These are phyloP conservation scores for Dromococcyx pavoninus DNA, from an alignment of 2,797 vertebrate species.

Conservation along the genomic window DNA sequence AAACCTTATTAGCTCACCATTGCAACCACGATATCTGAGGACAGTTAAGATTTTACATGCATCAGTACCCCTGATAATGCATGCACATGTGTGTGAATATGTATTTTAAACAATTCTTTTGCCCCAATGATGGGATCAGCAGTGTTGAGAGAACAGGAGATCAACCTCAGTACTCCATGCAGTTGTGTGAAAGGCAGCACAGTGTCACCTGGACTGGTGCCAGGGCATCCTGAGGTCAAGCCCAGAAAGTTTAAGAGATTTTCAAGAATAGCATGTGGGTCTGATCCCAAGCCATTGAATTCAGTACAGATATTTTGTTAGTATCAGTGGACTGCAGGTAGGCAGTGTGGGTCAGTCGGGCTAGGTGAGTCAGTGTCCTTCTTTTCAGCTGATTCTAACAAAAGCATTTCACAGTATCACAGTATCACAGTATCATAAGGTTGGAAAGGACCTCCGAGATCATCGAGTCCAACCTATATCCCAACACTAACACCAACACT, in stretches of 20 bases:
- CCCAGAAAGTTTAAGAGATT: background rate
- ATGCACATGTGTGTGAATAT: rapidly evolving
- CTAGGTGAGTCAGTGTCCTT: background rate
- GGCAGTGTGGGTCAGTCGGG: background rate
- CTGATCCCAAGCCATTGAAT: background rate
- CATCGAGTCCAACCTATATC: too few species aligned
- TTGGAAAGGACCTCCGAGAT: too few species aligned
- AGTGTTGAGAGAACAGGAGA: background rate
- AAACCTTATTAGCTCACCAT: background rate
- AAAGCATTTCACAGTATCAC: too few species aligned
- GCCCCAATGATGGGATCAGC: background rate
- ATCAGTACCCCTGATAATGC: background rate
- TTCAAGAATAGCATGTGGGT: background rate
- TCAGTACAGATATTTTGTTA: background rate
- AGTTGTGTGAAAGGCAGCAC: background rate
- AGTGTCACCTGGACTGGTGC: background rate
- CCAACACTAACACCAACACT: too few species aligned
- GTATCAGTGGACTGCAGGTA: background rate
- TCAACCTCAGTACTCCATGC: background rate
- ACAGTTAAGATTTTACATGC: background rate
- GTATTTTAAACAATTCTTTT: background rate
- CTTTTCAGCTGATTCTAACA: background rate
- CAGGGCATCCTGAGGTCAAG: background rate
- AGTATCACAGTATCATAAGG: too few species aligned
- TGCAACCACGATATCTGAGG: background rate